These are phyloP conservation scores for Sciaenops ocellatus DNA, from an alignment of 2,797 vertebrate species.

Conservation along the genomic window DNA sequence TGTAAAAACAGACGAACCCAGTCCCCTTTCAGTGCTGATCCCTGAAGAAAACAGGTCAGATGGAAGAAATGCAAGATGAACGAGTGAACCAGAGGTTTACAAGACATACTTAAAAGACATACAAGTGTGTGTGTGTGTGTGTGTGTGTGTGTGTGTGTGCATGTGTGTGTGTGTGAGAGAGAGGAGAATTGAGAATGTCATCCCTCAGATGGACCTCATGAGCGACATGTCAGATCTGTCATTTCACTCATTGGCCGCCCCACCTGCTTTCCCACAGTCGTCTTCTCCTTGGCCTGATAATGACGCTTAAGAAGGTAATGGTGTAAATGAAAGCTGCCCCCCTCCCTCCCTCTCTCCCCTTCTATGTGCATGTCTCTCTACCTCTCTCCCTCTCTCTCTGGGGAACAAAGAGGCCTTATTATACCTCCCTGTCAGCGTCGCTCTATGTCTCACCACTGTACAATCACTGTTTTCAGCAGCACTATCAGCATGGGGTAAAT, in stretches of 20 bases:
- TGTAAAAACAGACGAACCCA: not conserved
- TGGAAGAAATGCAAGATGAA: slow-evolving; percentile 3
- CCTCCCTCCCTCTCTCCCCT: not conserved
- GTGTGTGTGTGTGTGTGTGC: not conserved
- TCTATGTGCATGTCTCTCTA: slow-evolving; percentile 67
- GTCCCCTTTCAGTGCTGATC: not conserved
- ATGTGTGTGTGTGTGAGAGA: slow-evolving; percentile 9
- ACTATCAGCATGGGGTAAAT: slow-evolving; percentile 80
- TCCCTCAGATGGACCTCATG: slow-evolving; percentile 71
- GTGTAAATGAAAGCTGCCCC: slow-evolving; percentile 83
- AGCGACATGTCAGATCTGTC: slow-evolving; percentile 78
- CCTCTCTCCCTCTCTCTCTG: slow-evolving; percentile 61
- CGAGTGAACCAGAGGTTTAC: slow-evolving; percentile 2
- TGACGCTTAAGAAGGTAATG: slow-evolving; percentile 90
- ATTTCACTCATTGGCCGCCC: slow-evolving; percentile 62
- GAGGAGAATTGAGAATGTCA: slow-evolving; percentile 48
- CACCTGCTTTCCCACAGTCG: slow-evolving; percentile 82
- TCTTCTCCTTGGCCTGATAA: slow-evolving; percentile 82
- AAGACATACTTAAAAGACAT: not conserved
- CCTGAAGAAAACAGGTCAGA: not conserved
- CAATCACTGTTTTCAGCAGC: slow-evolving; percentile 84
- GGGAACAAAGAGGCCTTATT: slow-evolving; percentile 87
- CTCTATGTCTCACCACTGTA: slow-evolving; percentile 79
- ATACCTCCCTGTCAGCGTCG: slow-evolving; percentile 79
- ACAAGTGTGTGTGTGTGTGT: not conserved